Evolutionary conservation across 2,797 vertebrate species (phyloP), one percentile per base, ranked within the genome.

Genomic region (Pseudomugil gertrudae): DNA sequence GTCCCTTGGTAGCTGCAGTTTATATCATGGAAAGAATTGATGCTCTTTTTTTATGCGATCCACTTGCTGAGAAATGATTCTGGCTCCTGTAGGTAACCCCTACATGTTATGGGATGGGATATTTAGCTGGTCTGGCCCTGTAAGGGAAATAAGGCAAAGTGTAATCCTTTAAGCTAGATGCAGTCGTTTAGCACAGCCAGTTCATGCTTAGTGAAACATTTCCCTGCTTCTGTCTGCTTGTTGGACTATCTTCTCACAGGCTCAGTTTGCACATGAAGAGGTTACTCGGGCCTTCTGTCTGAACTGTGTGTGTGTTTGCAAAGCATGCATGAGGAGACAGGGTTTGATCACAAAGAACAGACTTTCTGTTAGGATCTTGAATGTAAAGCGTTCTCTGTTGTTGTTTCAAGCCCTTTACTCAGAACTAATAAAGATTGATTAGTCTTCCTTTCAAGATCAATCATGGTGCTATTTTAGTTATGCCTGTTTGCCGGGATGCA

Each of bases 371-470:
- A 74, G 65, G 59, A 53, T 66, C 47, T 26, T 69, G 33, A 6
- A 57, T 69, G 35, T 17, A 51, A 61, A 35, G 56, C 75, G 24
- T 47, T 53, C 66, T 69, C 69, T 57, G 69, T 62, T 69, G 56
- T 26, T 66, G 56, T 79, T 78, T 85, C 50, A 15, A 73, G 71
- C 79, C 75, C 81, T 79, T 68, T 74, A 81, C 84, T 81, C 86
- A 85, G 82, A 90, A 84, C 86, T 89, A 84, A 91, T 89, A 84
- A 79, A 90, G 85, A 92, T 92, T 88, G 91, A 92, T 90, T 76
- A 83, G 77, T 72, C 76, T 84, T 84, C 83, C 58, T 32, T 90
- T 89, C 58, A 33, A 74, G 86, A 93, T 93, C 91, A 91, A 93
- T 91, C 80, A 36, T 57, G 62, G 57, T 58, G 74, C 90, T 93